Percentiles rank a stretch among this genome's conserved stretches.
phyloP scores from a whole-genome alignment of 2,797 vertebrate genomes.

The Molossus alvarezi region DNA sequence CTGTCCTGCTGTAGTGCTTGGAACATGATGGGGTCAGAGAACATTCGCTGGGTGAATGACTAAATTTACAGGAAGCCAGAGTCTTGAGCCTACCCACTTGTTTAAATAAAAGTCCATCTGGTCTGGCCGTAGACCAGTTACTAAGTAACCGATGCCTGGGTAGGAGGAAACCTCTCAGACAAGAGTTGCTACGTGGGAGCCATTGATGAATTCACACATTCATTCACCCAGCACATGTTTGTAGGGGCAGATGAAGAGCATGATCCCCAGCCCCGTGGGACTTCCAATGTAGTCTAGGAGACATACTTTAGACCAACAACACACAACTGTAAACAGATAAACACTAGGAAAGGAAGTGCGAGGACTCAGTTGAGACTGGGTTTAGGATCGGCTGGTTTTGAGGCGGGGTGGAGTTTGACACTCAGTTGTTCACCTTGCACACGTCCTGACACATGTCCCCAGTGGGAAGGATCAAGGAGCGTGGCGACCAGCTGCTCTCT shows the following conservation, averaged over 20 bases:
- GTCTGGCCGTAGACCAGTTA: no score
- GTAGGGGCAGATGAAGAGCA: not conserved
- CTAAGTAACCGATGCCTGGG: not conserved
- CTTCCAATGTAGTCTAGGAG: not conserved
- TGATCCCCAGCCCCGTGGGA: not conserved
- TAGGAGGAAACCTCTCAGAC: not conserved
- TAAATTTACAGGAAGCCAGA: not conserved
- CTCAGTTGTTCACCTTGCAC: accelerated
- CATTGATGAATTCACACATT: not conserved
- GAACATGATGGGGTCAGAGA: not conserved
- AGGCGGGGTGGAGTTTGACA: not conserved
- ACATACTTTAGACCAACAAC: not conserved
- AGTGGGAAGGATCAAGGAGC: not conserved
- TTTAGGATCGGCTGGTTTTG: not conserved
- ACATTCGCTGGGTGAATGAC: not conserved
- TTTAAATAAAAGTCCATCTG: not conserved
- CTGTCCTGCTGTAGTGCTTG: no score
- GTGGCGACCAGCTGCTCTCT: not conserved
- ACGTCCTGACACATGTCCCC: accelerated
- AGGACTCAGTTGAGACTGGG: not conserved
- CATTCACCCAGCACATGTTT: not conserved
- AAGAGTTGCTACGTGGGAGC: not conserved
- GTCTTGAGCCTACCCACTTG: not conserved
- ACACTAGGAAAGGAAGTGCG: no score
- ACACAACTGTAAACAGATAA: not conserved